Evolutionary conservation across 2,888 invertebrate genomes (phyloP).

Genomic region (Chrysolina oricalcia): DNA sequence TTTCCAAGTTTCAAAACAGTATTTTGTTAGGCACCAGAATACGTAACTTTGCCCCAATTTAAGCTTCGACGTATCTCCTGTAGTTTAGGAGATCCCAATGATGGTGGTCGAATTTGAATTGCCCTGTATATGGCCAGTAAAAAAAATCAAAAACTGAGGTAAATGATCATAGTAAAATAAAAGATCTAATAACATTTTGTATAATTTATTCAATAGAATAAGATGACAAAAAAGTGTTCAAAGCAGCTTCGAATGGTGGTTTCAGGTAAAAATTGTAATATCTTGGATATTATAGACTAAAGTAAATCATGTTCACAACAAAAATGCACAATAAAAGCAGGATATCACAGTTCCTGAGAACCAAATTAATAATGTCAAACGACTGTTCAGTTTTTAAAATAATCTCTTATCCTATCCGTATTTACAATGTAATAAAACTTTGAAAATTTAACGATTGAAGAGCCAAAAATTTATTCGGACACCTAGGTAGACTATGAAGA

Average conservation of each 20-base stretch:
- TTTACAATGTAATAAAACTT: conserved; percentile 53
- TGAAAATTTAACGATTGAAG: conserved; percentile 36
- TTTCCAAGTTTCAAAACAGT: too few species aligned
- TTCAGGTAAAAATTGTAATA: conserved; percentile 24
- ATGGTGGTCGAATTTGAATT: too few species aligned
- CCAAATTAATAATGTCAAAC: conserved; percentile 20
- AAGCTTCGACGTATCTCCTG: too few species aligned
- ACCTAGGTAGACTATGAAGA: conserved; percentile 26
- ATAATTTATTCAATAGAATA: conserved; percentile 34
- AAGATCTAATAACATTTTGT: background rate
- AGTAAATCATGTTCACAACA: conserved; percentile 17
- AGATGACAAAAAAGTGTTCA: conserved; percentile 22
- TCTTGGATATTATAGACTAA: conserved; percentile 3
- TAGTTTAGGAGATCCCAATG: too few species aligned
- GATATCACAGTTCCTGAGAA: conserved; percentile 31
- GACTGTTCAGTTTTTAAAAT: conserved; percentile 28
- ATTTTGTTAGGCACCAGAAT: too few species aligned
- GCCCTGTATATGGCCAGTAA: too few species aligned
- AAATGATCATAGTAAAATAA: background rate
- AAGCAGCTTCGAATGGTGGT: conserved; percentile 16
- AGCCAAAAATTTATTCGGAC: conserved; percentile 24
- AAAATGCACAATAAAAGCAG: conserved; percentile 33
- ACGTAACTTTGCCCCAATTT: too few species aligned
- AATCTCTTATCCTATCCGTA: conserved; percentile 48
- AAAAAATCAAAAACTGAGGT: too few species aligned